These are phyloP conservation scores for Cosmorhoe ocellata DNA, from an alignment of 2,888 invertebrate species.

Conservation along the genomic window DNA sequence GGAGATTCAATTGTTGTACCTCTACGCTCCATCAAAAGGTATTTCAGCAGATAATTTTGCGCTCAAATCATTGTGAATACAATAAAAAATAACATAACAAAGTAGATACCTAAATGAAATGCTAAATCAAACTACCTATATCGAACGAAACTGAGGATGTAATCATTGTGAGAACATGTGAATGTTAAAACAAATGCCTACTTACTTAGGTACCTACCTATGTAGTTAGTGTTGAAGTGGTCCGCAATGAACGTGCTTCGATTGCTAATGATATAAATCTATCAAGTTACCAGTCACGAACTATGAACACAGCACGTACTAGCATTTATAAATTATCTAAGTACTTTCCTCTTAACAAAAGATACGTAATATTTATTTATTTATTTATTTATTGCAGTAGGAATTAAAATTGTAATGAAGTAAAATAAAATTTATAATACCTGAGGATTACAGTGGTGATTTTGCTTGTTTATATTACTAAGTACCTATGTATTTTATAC, in stretches of 20 bases:
- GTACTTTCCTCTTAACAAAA: conserved; percentile 6
- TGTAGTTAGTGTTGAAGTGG: conserved; percentile 30
- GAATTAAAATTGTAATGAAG: too few relatives aligned
- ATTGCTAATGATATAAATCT: conserved; percentile 51
- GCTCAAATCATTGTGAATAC: conserved; percentile 2
- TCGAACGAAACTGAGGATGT: too few relatives aligned
- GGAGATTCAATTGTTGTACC: conserved; percentile 37
- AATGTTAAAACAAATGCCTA: too few relatives aligned
- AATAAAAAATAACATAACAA: neutral
- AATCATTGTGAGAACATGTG: conserved; percentile 4
- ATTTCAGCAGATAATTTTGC: conserved; percentile 3
- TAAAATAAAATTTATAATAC: too few relatives aligned
- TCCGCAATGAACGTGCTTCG: conserved; percentile 57
- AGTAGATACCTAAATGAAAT: too few relatives aligned
- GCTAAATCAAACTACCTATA: too few relatives aligned
- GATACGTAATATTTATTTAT: neutral
- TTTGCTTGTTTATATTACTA: too few relatives aligned
- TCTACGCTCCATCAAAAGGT: neutral
- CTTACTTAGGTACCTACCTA: neutral
- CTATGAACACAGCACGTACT: conserved; percentile 54
- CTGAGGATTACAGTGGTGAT: too few relatives aligned
- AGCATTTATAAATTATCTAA: conserved; percentile 42
- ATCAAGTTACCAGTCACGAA: conserved; percentile 62
- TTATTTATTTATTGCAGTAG: conserved; percentile 10
- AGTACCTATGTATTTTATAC: too few relatives aligned